These are phyloP conservation scores for Microtus montanus DNA, from an alignment of 2,113 vertebrate species.

Conservation along the genomic window DNA sequence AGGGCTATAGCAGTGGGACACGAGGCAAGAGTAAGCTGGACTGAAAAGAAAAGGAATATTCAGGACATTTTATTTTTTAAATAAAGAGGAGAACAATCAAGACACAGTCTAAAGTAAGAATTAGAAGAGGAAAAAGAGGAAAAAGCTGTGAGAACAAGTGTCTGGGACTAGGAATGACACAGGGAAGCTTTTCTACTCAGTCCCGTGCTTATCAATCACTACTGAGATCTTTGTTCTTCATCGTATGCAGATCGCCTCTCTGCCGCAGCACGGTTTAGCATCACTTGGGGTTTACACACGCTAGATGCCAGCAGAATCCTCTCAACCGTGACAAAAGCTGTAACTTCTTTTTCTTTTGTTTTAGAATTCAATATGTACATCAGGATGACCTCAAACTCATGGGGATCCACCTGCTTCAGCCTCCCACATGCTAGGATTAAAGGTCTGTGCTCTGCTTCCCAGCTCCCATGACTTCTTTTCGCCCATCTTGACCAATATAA, in stretches of 20 bases:
- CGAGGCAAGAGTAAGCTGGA: neutral
- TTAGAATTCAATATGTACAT: neutral
- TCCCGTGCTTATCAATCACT: neutral
- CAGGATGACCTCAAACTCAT: neutral
- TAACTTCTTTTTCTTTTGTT: neutral
- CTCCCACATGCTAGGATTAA: neutral
- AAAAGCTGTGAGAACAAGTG: neutral
- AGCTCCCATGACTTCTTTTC: neutral
- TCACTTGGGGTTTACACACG: neutral
- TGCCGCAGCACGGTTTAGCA: neutral
- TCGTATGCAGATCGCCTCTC: neutral
- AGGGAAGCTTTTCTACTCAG: neutral
- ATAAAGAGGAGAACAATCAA: neutral
- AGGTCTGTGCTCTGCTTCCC: neutral
- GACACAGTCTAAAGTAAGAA: neutral
- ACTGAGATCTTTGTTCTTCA: neutral
- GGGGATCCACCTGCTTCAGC: too few species aligned
- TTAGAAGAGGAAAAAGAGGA: neutral
- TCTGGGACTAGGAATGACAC: neutral
- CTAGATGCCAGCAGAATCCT: neutral
- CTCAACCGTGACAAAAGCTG: neutral
- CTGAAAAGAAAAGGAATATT: neutral
- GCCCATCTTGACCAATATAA: neutral
- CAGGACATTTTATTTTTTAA: neutral
- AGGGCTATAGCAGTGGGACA: neutral